Percentiles rank a stretch among this genome's conserved stretches.
These are phyloP conservation scores for Hemiprocne comata DNA, from an alignment of 2,113 vertebrate species.

Conservation along the genomic window DNA sequence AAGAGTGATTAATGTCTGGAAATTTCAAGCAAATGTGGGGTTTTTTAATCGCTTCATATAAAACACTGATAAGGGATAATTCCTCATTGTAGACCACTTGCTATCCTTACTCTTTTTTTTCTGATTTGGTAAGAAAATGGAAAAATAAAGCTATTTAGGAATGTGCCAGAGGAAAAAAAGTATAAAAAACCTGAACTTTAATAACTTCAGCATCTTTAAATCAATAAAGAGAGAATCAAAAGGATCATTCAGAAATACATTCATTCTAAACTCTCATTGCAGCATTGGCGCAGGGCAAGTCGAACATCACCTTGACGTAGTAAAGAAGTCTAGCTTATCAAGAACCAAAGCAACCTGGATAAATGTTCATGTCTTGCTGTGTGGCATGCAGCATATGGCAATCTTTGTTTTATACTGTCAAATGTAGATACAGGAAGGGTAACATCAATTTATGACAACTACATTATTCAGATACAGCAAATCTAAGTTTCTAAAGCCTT, in stretches of 20 bases:
- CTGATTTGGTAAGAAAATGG: not conserved
- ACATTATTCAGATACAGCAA: conserved; percentile 44
- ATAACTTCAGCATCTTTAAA: not conserved
- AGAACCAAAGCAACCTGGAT: not conserved
- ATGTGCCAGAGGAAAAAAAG: not conserved
- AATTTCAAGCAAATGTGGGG: not conserved
- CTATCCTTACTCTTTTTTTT: not conserved
- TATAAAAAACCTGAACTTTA: not conserved
- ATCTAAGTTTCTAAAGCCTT: conserved; percentile 63
- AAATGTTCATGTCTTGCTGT: not conserved
- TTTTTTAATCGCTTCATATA: not conserved
- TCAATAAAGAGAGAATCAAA: not conserved
- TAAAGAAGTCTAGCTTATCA: not conserved
- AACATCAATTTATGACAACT: conserved; percentile 48
- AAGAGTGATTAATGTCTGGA: not conserved
- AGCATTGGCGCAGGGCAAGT: not conserved
- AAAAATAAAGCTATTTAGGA: not conserved
- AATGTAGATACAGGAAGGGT: not conserved
- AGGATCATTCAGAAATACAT: not conserved
- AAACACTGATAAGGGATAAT: not conserved
- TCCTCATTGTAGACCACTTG: not conserved
- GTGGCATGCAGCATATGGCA: not conserved
- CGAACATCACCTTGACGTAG: not conserved
- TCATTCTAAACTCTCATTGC: not conserved
- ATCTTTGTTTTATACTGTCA: not conserved